These are phyloP conservation scores for Palythoa caribaeorum DNA, from an alignment of 92 coral and sea anemone genomes.

Conservation along the genomic window DNA sequence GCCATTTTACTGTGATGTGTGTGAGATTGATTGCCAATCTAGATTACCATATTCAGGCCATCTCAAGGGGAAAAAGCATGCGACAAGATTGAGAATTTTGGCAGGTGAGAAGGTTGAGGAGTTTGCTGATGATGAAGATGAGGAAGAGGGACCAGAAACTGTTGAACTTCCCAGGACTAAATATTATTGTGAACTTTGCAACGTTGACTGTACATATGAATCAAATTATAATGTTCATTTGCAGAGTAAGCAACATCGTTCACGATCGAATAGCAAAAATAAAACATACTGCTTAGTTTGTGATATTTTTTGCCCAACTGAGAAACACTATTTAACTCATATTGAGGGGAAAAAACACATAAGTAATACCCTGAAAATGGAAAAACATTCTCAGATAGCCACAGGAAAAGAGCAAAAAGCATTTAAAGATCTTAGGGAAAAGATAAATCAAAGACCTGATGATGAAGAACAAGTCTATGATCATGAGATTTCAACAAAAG, in stretches of 20 bases:
- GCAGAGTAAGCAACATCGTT: slow-evolving; percentile 50
- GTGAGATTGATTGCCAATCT: slow-evolving; percentile 57
- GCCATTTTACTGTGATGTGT: slow-evolving; percentile 63
- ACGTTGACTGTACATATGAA: slow-evolving; percentile 55
- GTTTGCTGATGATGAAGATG: slow-evolving; percentile 30
- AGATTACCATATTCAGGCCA: slow-evolving; percentile 45
- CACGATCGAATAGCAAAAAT: slow-evolving; percentile 22
- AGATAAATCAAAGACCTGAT: slow-evolving; percentile 49
- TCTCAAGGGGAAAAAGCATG: slow-evolving; percentile 54
- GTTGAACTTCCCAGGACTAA: slow-evolving; percentile 58
- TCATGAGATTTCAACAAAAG: slow-evolving; percentile 26
- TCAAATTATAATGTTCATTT: slow-evolving; percentile 60
- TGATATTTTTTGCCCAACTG: slow-evolving; percentile 38
- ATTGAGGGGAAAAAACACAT: slow-evolving; percentile 45
- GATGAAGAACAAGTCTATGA: slow-evolving; percentile 35
- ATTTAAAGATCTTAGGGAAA: slow-evolving; percentile 64
- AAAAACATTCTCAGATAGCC: slow-evolving; percentile 19
- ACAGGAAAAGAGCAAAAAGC: slow-evolving; percentile 35
- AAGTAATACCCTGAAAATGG: slow-evolving; percentile 34
- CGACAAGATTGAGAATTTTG: background rate
- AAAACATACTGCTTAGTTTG: slow-evolving; percentile 37
- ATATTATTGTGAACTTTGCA: slow-evolving; percentile 61
- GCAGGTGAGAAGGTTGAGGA: slow-evolving; percentile 58
- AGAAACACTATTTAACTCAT: slow-evolving; percentile 21
- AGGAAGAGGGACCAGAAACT: slow-evolving; percentile 42